These are phyloP conservation scores for Lissocephala sabroskyi DNA, from an alignment of 2,888 invertebrate genomes.

Conservation along the genomic window DNA sequence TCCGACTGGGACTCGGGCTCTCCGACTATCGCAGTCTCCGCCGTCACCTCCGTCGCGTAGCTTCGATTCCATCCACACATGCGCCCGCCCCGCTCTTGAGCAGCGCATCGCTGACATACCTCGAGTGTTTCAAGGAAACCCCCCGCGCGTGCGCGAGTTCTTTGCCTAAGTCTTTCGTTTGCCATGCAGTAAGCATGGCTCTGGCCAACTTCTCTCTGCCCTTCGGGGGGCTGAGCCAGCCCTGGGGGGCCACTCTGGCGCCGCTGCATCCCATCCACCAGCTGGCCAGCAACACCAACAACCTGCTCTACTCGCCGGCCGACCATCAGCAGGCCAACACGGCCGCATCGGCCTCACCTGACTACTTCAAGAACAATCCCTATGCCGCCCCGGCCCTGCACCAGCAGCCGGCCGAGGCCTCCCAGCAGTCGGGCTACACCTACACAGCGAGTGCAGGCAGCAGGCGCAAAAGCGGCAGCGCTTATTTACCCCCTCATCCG, in stretches of 20 bases:
- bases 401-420: constrained; percentile 37
- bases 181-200: constrained; percentile 65
- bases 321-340: constrained; percentile 67
- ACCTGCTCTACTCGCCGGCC: constrained; percentile 70
- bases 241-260: constrained; percentile 70
- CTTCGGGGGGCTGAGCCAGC: constrained; percentile 65
- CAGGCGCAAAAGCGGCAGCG: constrained; percentile 63
- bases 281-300: constrained; percentile 71
- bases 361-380: constrained; percentile 72
- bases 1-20: constrained; percentile 1
- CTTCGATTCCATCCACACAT: too few species aligned
- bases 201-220: constrained; percentile 72
- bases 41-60: too few species aligned
- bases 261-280: constrained; percentile 70
- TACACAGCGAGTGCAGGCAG: constrained; percentile 51
- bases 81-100: too few species aligned
- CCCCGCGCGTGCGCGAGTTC: constrained; percentile 28
- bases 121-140: constrained; percentile 1
- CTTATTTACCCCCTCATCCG: constrained; percentile 69
- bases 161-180: constrained; percentile 58
- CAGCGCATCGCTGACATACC: not conserved
- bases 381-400: constrained; percentile 67
- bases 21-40: not conserved
- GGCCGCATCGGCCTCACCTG: constrained; percentile 31
- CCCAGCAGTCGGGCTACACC: constrained; percentile 31